Evolutionary conservation across 1,140 invertebrate species (phyloP), one percentile per base, ranked within the genome.

Genomic region (Arctopsyche grandis): DNA sequence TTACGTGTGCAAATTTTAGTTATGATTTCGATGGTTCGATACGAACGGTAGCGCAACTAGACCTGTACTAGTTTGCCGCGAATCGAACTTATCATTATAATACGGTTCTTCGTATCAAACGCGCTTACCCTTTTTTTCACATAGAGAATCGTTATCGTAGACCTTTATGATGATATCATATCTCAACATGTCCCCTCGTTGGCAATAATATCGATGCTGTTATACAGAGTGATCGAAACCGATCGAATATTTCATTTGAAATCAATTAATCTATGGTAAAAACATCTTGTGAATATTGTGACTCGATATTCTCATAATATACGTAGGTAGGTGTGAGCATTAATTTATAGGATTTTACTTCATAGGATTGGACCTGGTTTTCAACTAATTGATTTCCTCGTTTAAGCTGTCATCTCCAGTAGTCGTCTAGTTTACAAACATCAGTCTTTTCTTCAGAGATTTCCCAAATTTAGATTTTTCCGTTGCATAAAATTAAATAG

Each of bases 51-150:
- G 12, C 63, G 24, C 73, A 66, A 78, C 66, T 74, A 43, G 69
- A 24, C 19, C 46, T 29, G 43, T 19, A 29, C 46, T 52, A 78
- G 75, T 80, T 77, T 63, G 22, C 52, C 38, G 12, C 66, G 52
- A 80, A 71, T 70, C 60, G 63, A 71, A 73, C 69, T 79, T 77
- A 77, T 79, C 79, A 80, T 66, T 22, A 66, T 66, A 66, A 66
- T 14, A 26, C 63, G 22, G 63, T 66, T 44, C 76, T 76, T 22
- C 83, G 74, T 73, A 85, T 69, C 78, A 73, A 73, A 75, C 81
- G 71, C 9, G 84, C 78, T 26, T 74, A 60, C 78, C 81, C 77
- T 82, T 82, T 66, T 82, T 82, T 82, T 77, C 29, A 56, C 10
- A 66, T 26, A 83, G 77, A 60, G 80, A 69, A 70, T 69, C 69